These are phyloP conservation scores for Zaprionus ornatus DNA, from an alignment of 1,140 invertebrate genomes.

Conservation along the genomic window DNA sequence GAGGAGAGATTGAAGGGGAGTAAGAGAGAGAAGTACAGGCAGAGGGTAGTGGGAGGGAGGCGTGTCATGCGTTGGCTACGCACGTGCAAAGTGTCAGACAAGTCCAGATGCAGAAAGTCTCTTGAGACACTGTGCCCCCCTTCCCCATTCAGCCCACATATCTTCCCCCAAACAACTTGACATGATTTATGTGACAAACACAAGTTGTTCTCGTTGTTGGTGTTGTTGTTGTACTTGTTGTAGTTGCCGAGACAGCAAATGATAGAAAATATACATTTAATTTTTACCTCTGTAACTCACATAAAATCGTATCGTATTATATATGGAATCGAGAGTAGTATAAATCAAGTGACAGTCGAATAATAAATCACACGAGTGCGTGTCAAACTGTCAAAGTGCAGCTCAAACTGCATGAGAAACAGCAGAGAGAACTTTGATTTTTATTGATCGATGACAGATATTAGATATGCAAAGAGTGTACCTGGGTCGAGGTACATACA, in stretches of 20 bases:
- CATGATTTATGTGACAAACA: conserved; percentile 75
- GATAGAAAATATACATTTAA: conserved; percentile 22
- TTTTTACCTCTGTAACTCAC: conserved; percentile 15
- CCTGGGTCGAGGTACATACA: not conserved
- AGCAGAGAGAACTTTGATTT: not conserved
- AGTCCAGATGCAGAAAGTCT: conserved; percentile 24
- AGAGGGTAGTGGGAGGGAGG: not conserved
- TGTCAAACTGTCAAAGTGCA: conserved; percentile 48
- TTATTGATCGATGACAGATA: conserved; percentile 1
- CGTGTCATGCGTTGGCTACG: conserved; percentile 28
- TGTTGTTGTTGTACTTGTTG: conserved; percentile 19
- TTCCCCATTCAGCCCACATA: conserved; percentile 22
- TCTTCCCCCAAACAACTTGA: not conserved
- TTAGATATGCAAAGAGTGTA: conserved; percentile 1
- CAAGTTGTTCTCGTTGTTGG: conserved; percentile 31
- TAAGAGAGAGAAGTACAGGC: no score
- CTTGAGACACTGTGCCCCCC: conserved; percentile 1
- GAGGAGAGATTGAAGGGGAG: no score
- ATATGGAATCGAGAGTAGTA: conserved; percentile 60
- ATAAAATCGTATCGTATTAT: conserved; percentile 17
- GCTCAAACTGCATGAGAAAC: conserved; percentile 14
- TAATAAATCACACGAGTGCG: conserved; percentile 55
- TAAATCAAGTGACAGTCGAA: conserved; percentile 48
- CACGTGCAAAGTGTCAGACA: conserved; percentile 59
- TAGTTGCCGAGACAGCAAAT: conserved; percentile 21